Base-by-base conservation (phyloP, 2,113 vertebrate species). In the Thunnus thynnus region DNA sequence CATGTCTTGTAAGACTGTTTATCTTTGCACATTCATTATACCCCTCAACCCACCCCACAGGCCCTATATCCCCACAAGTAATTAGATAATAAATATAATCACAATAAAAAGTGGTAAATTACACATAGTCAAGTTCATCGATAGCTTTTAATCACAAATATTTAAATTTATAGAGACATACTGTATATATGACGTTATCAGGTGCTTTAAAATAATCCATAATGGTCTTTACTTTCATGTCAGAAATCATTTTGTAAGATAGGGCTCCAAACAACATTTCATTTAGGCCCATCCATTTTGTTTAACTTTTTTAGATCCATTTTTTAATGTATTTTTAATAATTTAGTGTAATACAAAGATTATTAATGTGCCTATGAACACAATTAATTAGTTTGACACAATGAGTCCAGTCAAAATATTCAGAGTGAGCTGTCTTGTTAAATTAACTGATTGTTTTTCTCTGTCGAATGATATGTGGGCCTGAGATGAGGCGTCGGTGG, bases 391-490 rank as follows among this genome's bases (percentile, higher is more conserved):
- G 0, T 79, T 57, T 69, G 70, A 88, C 71, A 70, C 54, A 65
- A 54, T 54, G n/a, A 61, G 13, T 64, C 22, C 51, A 30, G 54
- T 76, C 14, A 63, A 36, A 44, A 13, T 20, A 32, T 56, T 36
- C 12, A 7, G 47, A 74, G 17, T 30, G 14, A 72, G 36, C 70
- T 13, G 50, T 65, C 64, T 72, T 18, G 11, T 76, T 69, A 85
- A 91, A 90, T 74, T 5, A 76, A 58, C 74, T 66, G 76, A 63
- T 84, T 90, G 82, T 86, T 78, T 87, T 82, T 76, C 57, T 60
- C 63, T n/a, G 13, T 20, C 48, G 75, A 47, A 25, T 9, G 77
- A 72, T 48, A n/a, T 2, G 69, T 22, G 3, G 50, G 50, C 25
- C 17, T n/a, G 64, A 81, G 83, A 76, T 13, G 57, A 84, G 51